Conservation (phyloP, 2,888 invertebrate genomes). For the Zygogramma bicolorata region DNA sequence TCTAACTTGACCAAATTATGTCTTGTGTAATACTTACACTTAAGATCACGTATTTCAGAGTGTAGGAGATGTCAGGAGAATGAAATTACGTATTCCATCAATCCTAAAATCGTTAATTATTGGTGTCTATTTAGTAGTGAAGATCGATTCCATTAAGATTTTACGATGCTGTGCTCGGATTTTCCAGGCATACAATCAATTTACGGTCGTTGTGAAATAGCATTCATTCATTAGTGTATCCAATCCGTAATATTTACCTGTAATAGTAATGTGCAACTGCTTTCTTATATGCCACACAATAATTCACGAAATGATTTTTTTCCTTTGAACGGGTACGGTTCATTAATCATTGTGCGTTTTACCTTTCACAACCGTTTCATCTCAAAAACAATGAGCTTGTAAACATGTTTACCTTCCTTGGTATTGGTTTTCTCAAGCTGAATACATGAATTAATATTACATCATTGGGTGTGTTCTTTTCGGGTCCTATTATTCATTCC, state of each 20-base stretch:
- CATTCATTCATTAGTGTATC: background rate
- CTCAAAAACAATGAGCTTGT: slow-evolving; percentile 27
- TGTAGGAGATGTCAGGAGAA: no score
- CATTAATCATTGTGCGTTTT: slow-evolving; percentile 22
- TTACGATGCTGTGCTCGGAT: background rate
- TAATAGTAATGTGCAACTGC: background rate
- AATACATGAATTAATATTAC: background rate
- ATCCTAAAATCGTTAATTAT: background rate
- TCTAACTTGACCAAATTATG: no score
- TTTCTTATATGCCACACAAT: background rate
- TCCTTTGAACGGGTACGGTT: background rate
- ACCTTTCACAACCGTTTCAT: slow-evolving; percentile 20
- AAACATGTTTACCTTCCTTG: background rate
- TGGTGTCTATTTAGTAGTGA: background rate
- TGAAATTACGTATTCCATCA: background rate
- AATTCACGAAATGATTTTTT: slow-evolving; percentile 1
- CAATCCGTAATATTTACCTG: background rate
- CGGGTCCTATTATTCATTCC: no score
- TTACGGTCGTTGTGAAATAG: background rate
- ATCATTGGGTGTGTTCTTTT: no score
- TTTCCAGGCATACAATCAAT: background rate
- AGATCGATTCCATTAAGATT: background rate
- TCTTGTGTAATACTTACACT: no score
- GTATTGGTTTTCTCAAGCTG: background rate
- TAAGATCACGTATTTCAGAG: no score